phyloP scores from a whole-genome alignment of 2,888 invertebrate species.

The Prosopocoilus inquinatus region DNA sequence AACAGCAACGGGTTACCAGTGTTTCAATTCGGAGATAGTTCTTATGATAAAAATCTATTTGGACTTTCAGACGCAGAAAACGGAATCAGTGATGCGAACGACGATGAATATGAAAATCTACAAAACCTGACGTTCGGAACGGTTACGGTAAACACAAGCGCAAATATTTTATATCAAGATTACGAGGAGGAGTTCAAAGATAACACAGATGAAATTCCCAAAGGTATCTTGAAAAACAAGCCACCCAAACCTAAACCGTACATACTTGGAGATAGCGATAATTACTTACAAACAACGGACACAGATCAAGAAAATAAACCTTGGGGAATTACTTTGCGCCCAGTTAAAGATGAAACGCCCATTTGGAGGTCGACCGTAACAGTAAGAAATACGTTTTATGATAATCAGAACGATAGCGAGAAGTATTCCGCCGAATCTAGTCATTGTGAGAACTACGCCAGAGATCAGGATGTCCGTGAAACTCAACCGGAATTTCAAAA shows the following conservation, averaged over 20 bases:
- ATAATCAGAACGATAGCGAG: conserved; percentile 19
- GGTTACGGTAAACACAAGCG: conserved; percentile 31
- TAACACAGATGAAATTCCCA: conserved; percentile 52
- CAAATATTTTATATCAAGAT: conserved; percentile 15
- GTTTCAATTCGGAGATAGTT: conserved; percentile 65
- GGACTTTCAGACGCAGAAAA: conserved; percentile 24
- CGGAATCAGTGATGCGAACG: not conserved
- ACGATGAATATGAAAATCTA: not conserved
- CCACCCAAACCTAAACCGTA: conserved; percentile 73
- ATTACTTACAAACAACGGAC: conserved; percentile 38
- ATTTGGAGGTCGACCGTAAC: conserved; percentile 52
- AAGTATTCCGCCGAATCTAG: not conserved
- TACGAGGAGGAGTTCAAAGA: conserved; percentile 30
- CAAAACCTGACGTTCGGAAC: conserved; percentile 11
- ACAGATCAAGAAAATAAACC: conserved; percentile 40
- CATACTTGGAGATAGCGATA: conserved; percentile 67
- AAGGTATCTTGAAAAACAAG: conserved; percentile 73
- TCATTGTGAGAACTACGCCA: conserved; percentile 3
- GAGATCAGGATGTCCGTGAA: conserved; percentile 12
- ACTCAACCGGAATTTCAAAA: conserved; percentile 44
- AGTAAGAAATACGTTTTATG: conserved; percentile 42
- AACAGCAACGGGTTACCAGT: conserved; percentile 55
- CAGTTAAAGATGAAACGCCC: conserved; percentile 44
- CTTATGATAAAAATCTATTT: conserved; percentile 51
- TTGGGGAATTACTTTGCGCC: conserved; percentile 56